These are phyloP conservation scores for Amblyopsis rosae DNA, from an alignment of 2,113 vertebrate species.

Conservation along the genomic window DNA sequence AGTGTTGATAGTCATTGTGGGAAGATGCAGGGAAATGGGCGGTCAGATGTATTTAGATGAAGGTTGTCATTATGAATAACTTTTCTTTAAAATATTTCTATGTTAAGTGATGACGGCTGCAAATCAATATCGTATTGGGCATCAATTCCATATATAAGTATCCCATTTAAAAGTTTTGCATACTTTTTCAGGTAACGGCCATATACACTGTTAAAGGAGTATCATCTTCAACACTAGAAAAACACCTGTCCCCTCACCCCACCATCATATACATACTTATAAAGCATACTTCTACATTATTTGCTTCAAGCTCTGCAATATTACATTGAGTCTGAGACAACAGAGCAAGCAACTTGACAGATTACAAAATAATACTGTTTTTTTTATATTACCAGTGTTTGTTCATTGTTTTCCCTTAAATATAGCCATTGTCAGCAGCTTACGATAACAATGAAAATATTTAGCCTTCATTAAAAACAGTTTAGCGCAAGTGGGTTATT, in stretches of 20 bases:
- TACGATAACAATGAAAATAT: slow-evolving; percentile 77
- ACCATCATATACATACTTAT: slow-evolving; percentile 75
- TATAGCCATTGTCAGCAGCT: slow-evolving; percentile 75
- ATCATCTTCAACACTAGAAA: slow-evolving; percentile 40
- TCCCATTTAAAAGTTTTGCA: slow-evolving; percentile 63
- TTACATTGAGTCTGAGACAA: slow-evolving; percentile 73
- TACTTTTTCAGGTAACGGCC: slow-evolving; percentile 47
- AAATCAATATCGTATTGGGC: slow-evolving; percentile 42
- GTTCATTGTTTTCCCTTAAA: slow-evolving; percentile 67
- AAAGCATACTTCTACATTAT: slow-evolving; percentile 80
- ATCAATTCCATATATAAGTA: slow-evolving; percentile 36
- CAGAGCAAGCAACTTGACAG: slow-evolving; percentile 81
- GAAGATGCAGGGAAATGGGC: slow-evolving; percentile 18
- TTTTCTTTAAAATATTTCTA: slow-evolving; percentile 46
- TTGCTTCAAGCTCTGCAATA: slow-evolving; percentile 77
- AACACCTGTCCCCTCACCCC: slow-evolving; percentile 19
- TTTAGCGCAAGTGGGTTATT: slow-evolving; percentile 68
- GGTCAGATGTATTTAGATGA: slow-evolving; percentile 63
- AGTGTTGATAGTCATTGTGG: slow-evolving; percentile 38
- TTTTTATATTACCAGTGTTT: slow-evolving; percentile 77
- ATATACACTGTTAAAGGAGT: slow-evolving; percentile 30
- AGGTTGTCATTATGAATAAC: slow-evolving; percentile 51
- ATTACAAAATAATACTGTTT: slow-evolving; percentile 84
- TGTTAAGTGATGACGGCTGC: slow-evolving; percentile 17
- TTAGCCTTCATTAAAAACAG: slow-evolving; percentile 73